phyloP scores from a whole-genome alignment of 2,888 invertebrate species.

The Limnephilus lunatus region DNA sequence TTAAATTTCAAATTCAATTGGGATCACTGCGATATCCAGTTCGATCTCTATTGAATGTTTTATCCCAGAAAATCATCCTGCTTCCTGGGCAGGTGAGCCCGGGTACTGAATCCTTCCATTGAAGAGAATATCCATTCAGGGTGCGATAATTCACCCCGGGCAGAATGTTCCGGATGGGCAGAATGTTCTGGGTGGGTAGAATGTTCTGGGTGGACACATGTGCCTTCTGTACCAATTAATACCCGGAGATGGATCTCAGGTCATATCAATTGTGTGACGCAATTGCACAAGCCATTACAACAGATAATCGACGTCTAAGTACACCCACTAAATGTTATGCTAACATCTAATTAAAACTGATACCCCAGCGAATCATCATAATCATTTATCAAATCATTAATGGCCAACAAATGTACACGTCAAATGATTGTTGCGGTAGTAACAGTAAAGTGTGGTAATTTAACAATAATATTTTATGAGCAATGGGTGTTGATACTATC shows the following conservation, averaged over 20 bases:
- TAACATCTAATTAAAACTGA: not conserved
- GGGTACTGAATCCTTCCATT: not conserved
- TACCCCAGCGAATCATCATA: not conserved
- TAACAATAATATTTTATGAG: not conserved
- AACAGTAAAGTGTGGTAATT: not conserved
- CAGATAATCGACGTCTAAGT: conserved; percentile 15
- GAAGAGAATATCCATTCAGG: not conserved
- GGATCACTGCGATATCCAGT: not conserved
- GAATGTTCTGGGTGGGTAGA: conserved; percentile 8
- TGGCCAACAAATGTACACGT: not conserved
- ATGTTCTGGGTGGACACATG: conserved; percentile 14
- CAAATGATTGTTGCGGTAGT: not conserved
- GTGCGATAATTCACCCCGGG: conserved; percentile 21
- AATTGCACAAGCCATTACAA: conserved; percentile 9
- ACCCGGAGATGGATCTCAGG: conserved; percentile 2
- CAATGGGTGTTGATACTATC: not conserved
- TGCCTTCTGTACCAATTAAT: conserved; percentile 16
- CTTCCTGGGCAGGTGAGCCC: conserved; percentile 5
- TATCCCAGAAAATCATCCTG: not conserved
- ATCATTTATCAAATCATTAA: not conserved
- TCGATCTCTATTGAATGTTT: conserved; percentile 18
- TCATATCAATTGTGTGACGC: conserved; percentile 11
- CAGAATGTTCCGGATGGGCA: not conserved
- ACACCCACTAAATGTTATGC: not conserved
- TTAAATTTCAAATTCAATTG: not conserved